Conservation (phyloP, 2,888 invertebrate species). For the Athrips mouffetella region DNA sequence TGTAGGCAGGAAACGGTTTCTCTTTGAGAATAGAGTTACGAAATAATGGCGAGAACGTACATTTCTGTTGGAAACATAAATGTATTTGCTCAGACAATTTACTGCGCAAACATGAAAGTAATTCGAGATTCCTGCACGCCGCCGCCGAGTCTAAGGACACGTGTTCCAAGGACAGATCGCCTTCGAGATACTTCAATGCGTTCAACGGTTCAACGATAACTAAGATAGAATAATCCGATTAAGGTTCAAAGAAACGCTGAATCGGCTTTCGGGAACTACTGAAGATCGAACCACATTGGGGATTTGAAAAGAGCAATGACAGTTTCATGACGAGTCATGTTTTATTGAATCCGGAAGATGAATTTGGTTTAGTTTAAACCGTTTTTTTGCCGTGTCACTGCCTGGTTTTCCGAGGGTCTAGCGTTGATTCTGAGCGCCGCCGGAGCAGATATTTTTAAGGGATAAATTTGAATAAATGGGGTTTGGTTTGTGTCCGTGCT, state of each 20-base stretch:
- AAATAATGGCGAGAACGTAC: no score
- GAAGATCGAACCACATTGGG: no score
- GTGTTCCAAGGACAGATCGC: constrained; percentile 3
- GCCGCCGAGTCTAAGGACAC: constrained; percentile 8
- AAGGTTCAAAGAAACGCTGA: constrained; percentile 44
- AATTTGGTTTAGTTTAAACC: no score
- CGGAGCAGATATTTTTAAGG: no score
- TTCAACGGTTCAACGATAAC: constrained; percentile 38
- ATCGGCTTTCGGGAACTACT: constrained; percentile 45
- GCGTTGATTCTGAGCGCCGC: no score
- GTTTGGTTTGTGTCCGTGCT: no score
- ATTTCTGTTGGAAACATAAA: background rate
- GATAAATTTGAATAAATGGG: no score
- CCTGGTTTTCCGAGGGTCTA: no score
- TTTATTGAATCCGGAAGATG: no score
- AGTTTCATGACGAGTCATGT: no score
- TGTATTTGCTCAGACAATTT: background rate
- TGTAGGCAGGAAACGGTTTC: background rate
- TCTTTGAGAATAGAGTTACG: background rate
- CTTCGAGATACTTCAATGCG: background rate
- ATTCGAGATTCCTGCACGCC: constrained; percentile 11
- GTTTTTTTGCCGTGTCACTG: no score
- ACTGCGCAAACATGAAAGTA: constrained; percentile 5
- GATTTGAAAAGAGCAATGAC: no score
- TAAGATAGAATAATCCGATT: constrained; percentile 55